Evolutionary conservation across 2,888 invertebrate species (phyloP).

Genomic region (Chromoteleia sp.): DNA sequence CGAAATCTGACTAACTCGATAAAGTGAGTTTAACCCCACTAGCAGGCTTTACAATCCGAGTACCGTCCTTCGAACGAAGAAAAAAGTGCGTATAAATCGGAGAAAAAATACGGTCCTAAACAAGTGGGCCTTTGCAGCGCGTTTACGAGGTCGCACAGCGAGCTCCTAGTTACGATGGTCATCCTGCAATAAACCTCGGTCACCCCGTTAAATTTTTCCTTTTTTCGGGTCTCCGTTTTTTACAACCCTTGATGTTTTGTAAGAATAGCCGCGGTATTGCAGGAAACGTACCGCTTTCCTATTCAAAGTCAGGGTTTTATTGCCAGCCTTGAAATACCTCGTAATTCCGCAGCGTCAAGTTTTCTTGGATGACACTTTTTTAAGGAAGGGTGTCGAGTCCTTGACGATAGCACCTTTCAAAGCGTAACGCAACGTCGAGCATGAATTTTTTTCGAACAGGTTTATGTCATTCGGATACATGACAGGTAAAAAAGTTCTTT

Average conservation of each 20-base stretch:
- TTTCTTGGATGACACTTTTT: conserved; percentile 74
- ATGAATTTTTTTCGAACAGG: conserved; percentile 57
- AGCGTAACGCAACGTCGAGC: conserved; percentile 50
- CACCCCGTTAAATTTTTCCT: conserved; percentile 80
- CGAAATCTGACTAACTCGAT: conserved; percentile 78
- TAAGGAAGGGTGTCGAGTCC: conserved; percentile 69
- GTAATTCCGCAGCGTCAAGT: conserved; percentile 76
- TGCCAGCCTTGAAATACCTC: conserved; percentile 80
- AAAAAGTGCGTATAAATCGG: conserved; percentile 71
- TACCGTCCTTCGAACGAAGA: conserved; percentile 75
- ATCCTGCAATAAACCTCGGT: conserved; percentile 76
- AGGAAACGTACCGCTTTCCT: conserved; percentile 79
- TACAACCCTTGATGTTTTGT: conserved; percentile 81
- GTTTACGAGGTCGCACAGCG: conserved; percentile 76
- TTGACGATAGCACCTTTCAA: conserved; percentile 59
- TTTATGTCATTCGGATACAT: conserved; percentile 45
- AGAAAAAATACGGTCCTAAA: conserved; percentile 74
- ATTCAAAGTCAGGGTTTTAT: conserved; percentile 77
- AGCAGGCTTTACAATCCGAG: conserved; percentile 74
- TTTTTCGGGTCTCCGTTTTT: conserved; percentile 78
- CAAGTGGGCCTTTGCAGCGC: conserved; percentile 76
- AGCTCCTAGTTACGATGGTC: conserved; percentile 68
- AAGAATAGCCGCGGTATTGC: conserved; percentile 81
- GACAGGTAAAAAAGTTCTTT: conserved; percentile 63
- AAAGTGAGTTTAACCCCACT: conserved; percentile 78